Conservation (phyloP, 2,113 vertebrate genomes). For the Anguilla japonica region DNA sequence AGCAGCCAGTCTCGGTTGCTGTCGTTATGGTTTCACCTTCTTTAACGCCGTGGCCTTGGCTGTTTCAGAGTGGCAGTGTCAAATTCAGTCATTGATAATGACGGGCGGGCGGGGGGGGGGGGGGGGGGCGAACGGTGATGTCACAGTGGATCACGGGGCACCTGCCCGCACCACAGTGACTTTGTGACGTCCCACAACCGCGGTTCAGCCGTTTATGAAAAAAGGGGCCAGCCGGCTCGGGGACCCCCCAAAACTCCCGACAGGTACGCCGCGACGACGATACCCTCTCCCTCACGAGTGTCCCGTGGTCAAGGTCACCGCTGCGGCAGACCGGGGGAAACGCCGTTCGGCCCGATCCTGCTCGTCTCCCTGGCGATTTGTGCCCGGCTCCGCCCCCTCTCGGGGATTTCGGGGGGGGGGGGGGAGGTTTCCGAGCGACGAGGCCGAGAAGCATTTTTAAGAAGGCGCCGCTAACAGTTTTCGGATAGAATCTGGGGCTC, state of each 20-base stretch:
- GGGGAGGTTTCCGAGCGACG: not conserved
- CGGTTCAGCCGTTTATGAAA: not conserved
- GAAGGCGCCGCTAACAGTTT: slow-evolving; percentile 14
- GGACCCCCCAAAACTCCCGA: no score
- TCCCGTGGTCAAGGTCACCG: not conserved
- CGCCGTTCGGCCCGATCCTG: not conserved
- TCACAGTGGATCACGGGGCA: no score
- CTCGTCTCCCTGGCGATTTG: no score
- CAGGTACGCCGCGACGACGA: no score
- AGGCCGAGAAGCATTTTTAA: not conserved
- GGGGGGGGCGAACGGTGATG: no score
- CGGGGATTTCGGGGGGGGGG: not conserved
- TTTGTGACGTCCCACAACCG: not conserved
- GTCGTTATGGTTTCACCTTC: no score
- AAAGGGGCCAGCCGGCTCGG: not conserved
- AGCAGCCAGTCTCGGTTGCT: no score
- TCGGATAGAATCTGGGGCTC: slow-evolving; percentile 45
- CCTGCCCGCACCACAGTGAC: not conserved
- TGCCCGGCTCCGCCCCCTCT: no score
- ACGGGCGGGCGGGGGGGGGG: no score
- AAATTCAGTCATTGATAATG: no score
- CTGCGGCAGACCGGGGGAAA: not conserved
- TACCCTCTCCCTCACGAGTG: not conserved
- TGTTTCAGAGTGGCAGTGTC: no score
- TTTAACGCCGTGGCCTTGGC: no score